Conservation (phyloP, 2,888 invertebrate genomes). For the Monoplex corrugatus region DNA sequence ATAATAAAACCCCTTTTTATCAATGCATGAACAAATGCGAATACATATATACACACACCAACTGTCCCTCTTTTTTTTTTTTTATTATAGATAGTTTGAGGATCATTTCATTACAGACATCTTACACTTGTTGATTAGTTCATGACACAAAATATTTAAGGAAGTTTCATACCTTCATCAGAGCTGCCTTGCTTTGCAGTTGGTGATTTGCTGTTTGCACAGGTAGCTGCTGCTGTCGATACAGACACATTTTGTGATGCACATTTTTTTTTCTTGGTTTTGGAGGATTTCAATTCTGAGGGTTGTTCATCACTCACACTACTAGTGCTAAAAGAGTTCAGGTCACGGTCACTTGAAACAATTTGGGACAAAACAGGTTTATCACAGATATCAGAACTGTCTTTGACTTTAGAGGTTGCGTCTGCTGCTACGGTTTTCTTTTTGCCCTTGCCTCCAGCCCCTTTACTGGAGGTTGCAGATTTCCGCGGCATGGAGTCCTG, state of each 20-base stretch:
- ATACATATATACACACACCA: too few relatives aligned
- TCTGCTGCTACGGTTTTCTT: constrained; percentile 16
- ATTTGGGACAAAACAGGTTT: constrained; percentile 1
- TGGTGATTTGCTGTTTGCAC: background rate
- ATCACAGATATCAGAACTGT: constrained; percentile 38
- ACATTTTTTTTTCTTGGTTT: constrained; percentile 35
- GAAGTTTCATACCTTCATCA: constrained; percentile 49
- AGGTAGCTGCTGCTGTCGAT: background rate
- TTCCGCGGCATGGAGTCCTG: constrained; percentile 47
- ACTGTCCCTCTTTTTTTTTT: too few relatives aligned
- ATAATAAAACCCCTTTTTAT: too few relatives aligned
- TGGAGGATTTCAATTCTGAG: constrained; percentile 14
- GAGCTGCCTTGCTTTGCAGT: constrained; percentile 16
- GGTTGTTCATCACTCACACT: constrained; percentile 10
- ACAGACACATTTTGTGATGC: background rate
- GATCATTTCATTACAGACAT: too few relatives aligned
- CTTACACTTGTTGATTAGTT: too few relatives aligned
- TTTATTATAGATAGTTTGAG: too few relatives aligned
- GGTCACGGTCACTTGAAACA: constrained; percentile 36
- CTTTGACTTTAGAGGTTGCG: background rate
- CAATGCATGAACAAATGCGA: too few relatives aligned
- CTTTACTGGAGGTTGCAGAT: constrained; percentile 46
- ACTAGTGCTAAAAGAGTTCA: constrained; percentile 11
- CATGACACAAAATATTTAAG: too few relatives aligned
- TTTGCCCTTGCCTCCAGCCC: constrained; percentile 3